Conservation (phyloP, 2,888 invertebrate species). For the Caenorhabditis macrosperma region DNA sequence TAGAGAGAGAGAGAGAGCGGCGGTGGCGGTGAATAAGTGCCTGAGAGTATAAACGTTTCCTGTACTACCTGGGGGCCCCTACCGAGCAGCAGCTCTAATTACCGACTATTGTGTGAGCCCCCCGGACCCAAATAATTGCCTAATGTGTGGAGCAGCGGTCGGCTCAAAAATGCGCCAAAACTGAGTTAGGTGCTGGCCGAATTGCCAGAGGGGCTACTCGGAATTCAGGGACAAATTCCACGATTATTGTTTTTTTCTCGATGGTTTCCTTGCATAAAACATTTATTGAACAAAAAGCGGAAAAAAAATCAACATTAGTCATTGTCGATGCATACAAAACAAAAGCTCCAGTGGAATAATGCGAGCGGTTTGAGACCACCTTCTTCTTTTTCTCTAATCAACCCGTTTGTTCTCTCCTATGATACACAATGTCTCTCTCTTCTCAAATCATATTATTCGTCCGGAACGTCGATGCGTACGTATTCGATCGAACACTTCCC, state of each 20-base stretch:
- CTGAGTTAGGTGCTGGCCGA: neutral
- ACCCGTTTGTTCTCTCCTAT: constrained; percentile 7
- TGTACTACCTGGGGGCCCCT: constrained; percentile 24
- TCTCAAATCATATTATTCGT: constrained; percentile 45
- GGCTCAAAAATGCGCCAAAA: constrained; percentile 6
- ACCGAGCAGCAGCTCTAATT: constrained; percentile 43
- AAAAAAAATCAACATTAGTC: constrained; percentile 5
- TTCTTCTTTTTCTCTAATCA: constrained; percentile 29
- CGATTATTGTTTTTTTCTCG: neutral
- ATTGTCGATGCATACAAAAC: constrained; percentile 25
- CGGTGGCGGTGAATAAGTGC: constrained; percentile 14
- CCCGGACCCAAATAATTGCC: constrained; percentile 40
- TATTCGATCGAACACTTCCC: constrained; percentile 61
- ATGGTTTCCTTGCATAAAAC: neutral
- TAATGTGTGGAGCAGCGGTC: constrained; percentile 25
- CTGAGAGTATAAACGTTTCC: constrained; percentile 49
- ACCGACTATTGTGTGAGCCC: constrained; percentile 34
- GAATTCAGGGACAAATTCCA: neutral
- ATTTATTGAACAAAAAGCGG: constrained; percentile 7
- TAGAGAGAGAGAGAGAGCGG: neutral
- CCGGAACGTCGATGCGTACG: constrained; percentile 63
- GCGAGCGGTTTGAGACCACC: constrained; percentile 30
- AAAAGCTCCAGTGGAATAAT: constrained; percentile 6
- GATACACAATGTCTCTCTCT: neutral
- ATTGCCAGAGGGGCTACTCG: neutral